Evolutionary conservation across 2,888 invertebrate genomes (phyloP), one percentile per base, ranked within the genome.

Genomic region (Harmothoe impar): DNA sequence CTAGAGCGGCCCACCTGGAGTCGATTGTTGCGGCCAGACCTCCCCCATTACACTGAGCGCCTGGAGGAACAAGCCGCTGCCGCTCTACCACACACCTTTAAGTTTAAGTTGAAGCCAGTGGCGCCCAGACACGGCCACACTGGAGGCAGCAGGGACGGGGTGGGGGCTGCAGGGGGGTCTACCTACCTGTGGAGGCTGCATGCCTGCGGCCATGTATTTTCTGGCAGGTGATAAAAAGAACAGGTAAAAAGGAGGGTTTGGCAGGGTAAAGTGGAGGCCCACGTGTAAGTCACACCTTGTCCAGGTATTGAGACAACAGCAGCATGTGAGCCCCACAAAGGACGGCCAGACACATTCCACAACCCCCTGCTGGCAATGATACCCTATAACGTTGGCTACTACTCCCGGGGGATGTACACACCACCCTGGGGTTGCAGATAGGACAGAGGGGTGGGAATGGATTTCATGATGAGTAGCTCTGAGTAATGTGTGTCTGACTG

Each of bases 401-500:
- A 3, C 43, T 43, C 43, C 43, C 43, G 10, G 43, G 43, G 43
- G 43, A 43, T 43, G 10, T 43, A 43, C 43, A 43, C n/a, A n/a
- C n/a, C n/a, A 31, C 77, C 77, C 77, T 29, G 77, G 25, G 77
- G 5, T 77, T 77, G 31, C 77, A 29, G 29, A 77, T 15, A 77
- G 77, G 77, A 31, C 12, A 31, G 31, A n/a, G 43, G 43, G 43
- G 43, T 7, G 62, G 62, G 62, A 62, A 62, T 62, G 62, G 62
- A 62, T 62, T 62, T 62, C 62, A 62, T 62, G 62, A 20, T n/a
- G 43, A 43, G 43, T 62, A 62, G 43, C 62, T 62, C 62, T 62
- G 62, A n/a, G 62, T n/a, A n/a, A n/a, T n/a, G 62, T 62, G n/a
- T n/a, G 62, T 62, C 62, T n/a, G 62, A 62, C 62, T 62, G 54